These are phyloP conservation scores for Acleris cristana DNA, from an alignment of 2,888 invertebrate species.

Conservation along the genomic window DNA sequence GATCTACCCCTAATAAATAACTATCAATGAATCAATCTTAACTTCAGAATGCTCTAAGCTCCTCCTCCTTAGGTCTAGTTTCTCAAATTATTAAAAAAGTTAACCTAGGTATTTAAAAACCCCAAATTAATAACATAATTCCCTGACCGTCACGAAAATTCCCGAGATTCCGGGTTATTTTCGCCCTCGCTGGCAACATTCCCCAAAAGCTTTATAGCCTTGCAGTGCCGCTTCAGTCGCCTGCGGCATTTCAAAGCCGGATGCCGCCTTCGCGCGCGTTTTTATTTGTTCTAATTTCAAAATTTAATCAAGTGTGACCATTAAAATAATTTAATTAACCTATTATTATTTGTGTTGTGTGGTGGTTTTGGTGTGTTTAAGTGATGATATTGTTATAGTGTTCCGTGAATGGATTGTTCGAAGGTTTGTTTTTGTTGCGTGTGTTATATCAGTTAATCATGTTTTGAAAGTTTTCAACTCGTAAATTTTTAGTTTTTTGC, in stretches of 20 bases:
- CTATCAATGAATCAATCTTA: too few relatives aligned
- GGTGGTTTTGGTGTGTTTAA: slow-evolving; percentile 3
- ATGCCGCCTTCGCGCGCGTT: slow-evolving; percentile 20
- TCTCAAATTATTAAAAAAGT: background rate
- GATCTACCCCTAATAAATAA: too few relatives aligned
- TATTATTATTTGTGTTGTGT: background rate
- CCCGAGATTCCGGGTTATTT: slow-evolving; percentile 22
- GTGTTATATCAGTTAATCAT: slow-evolving; percentile 21
- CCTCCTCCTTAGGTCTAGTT: too few relatives aligned
- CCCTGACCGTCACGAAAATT: slow-evolving; percentile 1
- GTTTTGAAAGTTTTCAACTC: slow-evolving; percentile 12
- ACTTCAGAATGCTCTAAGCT: too few relatives aligned
- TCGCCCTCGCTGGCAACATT: slow-evolving; percentile 41
- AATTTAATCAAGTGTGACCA: slow-evolving; percentile 9
- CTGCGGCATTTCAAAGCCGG: slow-evolving; percentile 59
- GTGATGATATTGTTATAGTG: slow-evolving; percentile 2
- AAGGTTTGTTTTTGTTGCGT: slow-evolving; percentile 32
- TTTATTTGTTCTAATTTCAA: slow-evolving; percentile 17
- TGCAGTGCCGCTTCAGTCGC: slow-evolving; percentile 56
- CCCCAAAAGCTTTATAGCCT: slow-evolving; percentile 50
- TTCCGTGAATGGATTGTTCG: slow-evolving; percentile 24
- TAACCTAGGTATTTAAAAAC: slow-evolving; percentile 13
- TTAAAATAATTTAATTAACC: slow-evolving; percentile 5
- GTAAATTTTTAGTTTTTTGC: slow-evolving; percentile 9
- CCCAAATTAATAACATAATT: slow-evolving; percentile 18